Evolutionary conservation across 2,113 vertebrate genomes (phyloP), one percentile per base, ranked within the genome.

Genomic region (Corythornis madagascariensis): DNA sequence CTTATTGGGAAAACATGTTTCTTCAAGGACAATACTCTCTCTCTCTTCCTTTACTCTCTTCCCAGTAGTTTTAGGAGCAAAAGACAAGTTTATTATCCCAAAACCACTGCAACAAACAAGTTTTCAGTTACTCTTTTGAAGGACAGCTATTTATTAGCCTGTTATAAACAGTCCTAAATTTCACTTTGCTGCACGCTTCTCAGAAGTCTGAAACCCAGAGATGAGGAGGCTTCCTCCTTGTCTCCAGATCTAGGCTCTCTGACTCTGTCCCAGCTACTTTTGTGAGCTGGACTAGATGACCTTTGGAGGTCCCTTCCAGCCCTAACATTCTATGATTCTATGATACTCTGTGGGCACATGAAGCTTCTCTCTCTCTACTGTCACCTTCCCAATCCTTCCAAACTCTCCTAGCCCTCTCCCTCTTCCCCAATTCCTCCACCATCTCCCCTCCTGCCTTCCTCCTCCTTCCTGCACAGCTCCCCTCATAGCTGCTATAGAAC

Each of bases 1-100:
- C 38, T 92, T 66, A 78, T 86, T 77, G 33, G 35, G 74, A 94
- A 95, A 95, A 83, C 12, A 84, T 20, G 18, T 74, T 89, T 85
- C 60, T 91, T 94, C 94, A 93, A 94, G 94, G 91, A 83, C 78
- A 7, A 43, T 6, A n/a, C 38, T 38, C 43, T 71, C 78, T 24
- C 56, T 25, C 43, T 66, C 65, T 56, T 82, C 82, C 79, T 77
- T 47, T 55, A 63, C 47, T 11, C 6, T 77, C 47, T 83, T 25
- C 28, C 28, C 47, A 33, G 28, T 15, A 67, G 59, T 63, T 91
- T 80, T 40, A 88, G 74, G 28, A 94, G 38, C 29, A 93, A 82
- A 89, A 92, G 59, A 24, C 42, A 33, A 26, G 7, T 80, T 87
- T 69, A 52, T 45, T 52, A 42, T 83, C 25, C 38, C 47, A 31